Evolutionary conservation across 1,140 invertebrate species (phyloP).

Genomic region (Cherax destructor): DNA sequence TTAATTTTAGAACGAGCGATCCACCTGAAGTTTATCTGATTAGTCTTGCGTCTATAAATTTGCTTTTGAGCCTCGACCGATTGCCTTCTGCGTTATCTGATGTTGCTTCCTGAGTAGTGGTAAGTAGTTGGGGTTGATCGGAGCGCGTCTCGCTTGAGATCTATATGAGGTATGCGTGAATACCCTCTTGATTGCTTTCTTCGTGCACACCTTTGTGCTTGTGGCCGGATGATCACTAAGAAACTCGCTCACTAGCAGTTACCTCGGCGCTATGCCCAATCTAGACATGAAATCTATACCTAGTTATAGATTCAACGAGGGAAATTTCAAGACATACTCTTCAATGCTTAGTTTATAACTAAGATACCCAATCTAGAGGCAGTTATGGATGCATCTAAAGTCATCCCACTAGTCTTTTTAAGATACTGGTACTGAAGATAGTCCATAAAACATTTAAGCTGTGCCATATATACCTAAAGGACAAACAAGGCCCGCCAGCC

Average conservation of each 20-base stretch:
- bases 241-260: neutral
- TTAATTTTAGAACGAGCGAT: neutral
- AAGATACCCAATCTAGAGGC: too few relatives aligned
- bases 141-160: neutral
- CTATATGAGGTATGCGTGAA: neutral
- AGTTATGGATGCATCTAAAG: too few relatives aligned
- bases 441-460: too few relatives aligned
- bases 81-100: conserved; percentile 6
- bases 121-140: neutral
- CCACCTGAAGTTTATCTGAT: conserved; percentile 1
- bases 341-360: too few relatives aligned
- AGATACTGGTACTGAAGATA: too few relatives aligned
- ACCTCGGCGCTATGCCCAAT: neutral
- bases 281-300: too few relatives aligned
- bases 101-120: neutral
- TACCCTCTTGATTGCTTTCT: neutral
- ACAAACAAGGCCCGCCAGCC: too few relatives aligned
- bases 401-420: too few relatives aligned
- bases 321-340: too few relatives aligned
- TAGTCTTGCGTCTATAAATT: neutral
- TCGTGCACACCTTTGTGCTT: neutral
- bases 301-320: too few relatives aligned
- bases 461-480: too few relatives aligned
- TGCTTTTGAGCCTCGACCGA: neutral
- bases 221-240: neutral